Percentiles rank a stretch among this genome's conserved stretches.
These are phyloP conservation scores for Alectoris magna DNA, from an alignment of 2,797 vertebrate genomes.

Conservation along the genomic window DNA sequence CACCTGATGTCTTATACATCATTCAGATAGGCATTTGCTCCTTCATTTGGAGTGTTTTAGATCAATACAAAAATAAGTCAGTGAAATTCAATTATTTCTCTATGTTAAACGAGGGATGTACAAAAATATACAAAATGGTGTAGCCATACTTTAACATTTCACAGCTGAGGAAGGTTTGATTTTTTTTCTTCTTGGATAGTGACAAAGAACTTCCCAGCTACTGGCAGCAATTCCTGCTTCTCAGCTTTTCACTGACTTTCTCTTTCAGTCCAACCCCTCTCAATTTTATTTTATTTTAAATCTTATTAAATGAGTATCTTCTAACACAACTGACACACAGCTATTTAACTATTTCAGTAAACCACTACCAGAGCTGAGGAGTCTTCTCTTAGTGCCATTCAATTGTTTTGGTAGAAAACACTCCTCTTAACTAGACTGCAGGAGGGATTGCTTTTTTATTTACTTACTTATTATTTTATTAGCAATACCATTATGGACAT, in stretches of 20 bases:
- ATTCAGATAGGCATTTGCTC: not conserved
- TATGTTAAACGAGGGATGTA: not conserved
- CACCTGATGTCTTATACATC: not conserved
- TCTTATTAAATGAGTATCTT: not conserved
- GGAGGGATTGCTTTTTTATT: not conserved
- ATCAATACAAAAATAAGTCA: not conserved
- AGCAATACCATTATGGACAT: not conserved
- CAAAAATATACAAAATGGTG: not conserved
- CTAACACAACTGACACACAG: not conserved
- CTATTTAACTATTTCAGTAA: not conserved
- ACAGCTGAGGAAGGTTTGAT: not conserved
- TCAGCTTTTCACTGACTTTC: not conserved
- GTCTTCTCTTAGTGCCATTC: not conserved
- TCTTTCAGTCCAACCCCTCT: not conserved
- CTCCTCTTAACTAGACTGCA: not conserved
- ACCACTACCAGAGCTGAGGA: not conserved
- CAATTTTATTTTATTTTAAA: not conserved
- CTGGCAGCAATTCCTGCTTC: not conserved
- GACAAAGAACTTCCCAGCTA: not conserved
- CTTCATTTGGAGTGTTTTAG: not conserved
- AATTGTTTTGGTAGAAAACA: not conserved
- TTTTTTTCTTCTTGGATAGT: not conserved
- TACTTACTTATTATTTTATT: not conserved
- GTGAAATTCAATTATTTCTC: not conserved
- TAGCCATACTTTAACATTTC: not conserved